Conservation (phyloP, 2,113 vertebrate genomes). For the Camelus dromedarius region DNA sequence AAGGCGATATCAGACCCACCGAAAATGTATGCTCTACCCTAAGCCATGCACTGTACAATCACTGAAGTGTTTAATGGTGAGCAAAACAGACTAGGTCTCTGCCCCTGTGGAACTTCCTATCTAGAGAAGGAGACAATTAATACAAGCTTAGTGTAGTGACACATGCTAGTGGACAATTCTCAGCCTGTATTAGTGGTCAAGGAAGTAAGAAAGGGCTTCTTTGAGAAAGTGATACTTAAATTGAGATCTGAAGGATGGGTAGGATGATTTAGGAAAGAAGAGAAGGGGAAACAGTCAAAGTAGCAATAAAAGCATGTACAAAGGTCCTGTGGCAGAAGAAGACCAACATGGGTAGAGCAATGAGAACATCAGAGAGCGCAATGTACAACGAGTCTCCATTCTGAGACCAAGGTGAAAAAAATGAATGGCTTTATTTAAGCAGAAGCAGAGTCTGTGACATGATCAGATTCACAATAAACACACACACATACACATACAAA, state of each 20-base stretch:
- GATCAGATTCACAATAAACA: neutral
- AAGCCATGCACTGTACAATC: neutral
- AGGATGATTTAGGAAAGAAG: neutral
- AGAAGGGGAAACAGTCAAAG: neutral
- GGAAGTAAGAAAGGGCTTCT: neutral
- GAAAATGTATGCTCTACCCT: neutral
- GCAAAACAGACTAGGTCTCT: neutral
- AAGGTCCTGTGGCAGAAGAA: neutral
- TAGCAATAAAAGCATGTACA: neutral
- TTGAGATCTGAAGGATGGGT: neutral
- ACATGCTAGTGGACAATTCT: neutral
- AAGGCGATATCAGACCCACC: neutral
- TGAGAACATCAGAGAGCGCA: neutral
- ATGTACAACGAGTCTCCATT: neutral
- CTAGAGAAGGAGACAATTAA: neutral
- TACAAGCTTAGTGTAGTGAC: neutral
- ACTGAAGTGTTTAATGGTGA: neutral
- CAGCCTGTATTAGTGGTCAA: neutral
- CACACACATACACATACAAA: neutral
- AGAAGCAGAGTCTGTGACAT: neutral
- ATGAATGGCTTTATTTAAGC: neutral
- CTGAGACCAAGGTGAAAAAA: neutral
- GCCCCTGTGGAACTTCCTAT: neutral
- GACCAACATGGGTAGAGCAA: neutral
- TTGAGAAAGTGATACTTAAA: neutral